Percentiles rank a stretch among this genome's conserved stretches.
Evolutionary conservation across 2,113 vertebrate genomes (phyloP).

Genomic region (Stictonetta naevosa): DNA sequence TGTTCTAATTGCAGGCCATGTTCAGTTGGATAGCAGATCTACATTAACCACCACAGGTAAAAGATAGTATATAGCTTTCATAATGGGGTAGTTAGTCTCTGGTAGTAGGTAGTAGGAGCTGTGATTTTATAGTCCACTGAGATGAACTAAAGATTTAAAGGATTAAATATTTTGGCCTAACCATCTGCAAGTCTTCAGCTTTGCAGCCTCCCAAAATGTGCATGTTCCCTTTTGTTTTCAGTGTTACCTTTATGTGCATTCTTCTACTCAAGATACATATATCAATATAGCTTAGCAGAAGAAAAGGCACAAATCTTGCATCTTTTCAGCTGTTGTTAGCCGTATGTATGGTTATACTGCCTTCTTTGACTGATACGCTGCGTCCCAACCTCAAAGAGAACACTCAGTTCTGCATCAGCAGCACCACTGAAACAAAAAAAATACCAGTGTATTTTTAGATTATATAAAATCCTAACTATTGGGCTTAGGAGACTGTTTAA

Average conservation of each 20-base stretch:
- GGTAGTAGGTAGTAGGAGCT: neutral
- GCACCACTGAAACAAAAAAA: neutral
- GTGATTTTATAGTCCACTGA: neutral
- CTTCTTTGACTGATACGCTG: neutral
- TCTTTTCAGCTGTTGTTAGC: neutral
- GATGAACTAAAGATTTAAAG: neutral
- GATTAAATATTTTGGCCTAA: neutral
- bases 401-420: neutral
- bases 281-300: neutral
- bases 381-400: neutral
- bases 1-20: conserved; percentile 17
- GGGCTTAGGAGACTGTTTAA: neutral
- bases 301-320: neutral
- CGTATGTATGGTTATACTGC: neutral
- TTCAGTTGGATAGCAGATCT: conserved; percentile 55
- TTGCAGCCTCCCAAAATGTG: neutral
- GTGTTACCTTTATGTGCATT: neutral
- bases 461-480: neutral
- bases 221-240: neutral
- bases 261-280: neutral
- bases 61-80: neutral
- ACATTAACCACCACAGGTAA: conserved; percentile 31
- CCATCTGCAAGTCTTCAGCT: neutral
- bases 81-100: neutral
- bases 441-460: neutral